Evolutionary conservation across 2,797 vertebrate species (phyloP).

Genomic region (Catostomus latipinnis): DNA sequence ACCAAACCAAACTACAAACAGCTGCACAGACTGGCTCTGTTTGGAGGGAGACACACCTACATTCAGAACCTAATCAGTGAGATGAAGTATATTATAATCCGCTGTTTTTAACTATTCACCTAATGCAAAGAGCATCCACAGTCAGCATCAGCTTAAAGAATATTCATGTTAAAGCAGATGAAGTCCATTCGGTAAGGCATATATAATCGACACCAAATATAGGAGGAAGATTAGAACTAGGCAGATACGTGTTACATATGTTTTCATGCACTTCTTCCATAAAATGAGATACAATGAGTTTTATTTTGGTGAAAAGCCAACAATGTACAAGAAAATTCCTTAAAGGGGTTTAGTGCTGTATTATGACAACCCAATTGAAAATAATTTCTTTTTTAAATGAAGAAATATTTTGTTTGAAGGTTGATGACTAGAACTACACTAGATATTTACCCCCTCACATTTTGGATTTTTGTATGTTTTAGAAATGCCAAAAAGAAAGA

Average conservation of each 20-base stretch:
- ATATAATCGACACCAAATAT: conserved; percentile 44
- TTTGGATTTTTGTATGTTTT: conserved; percentile 73
- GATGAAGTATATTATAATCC: conserved; percentile 18
- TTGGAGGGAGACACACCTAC: conserved; percentile 10
- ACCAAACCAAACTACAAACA: conserved; percentile 27
- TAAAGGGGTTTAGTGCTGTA: conserved; percentile 57
- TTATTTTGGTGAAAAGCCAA: conserved; percentile 36
- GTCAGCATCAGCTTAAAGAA: conserved; percentile 24
- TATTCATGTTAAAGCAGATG: conserved; percentile 18
- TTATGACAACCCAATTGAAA: conserved; percentile 67
- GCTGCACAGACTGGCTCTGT: conserved; percentile 20
- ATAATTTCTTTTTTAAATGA: conserved; percentile 56
- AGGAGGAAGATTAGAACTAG: conserved; percentile 29
- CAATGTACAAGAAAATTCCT: conserved; percentile 53
- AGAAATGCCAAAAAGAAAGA: conserved; percentile 75
- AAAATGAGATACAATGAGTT: conserved; percentile 7
- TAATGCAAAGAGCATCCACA: conserved; percentile 27
- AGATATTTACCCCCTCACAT: conserved; percentile 49
- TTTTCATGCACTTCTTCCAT: conserved; percentile 32
- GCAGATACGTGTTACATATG: conserved; percentile 10
- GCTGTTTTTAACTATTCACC: conserved; percentile 31
- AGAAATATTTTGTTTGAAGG: conserved; percentile 31
- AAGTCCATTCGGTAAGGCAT: conserved; percentile 2
- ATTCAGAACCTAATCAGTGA: conserved; percentile 14
- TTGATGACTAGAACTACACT: background rate